Evolutionary conservation across 1,140 invertebrate genomes (phyloP).

Genomic region (Agrilus planipennis): DNA sequence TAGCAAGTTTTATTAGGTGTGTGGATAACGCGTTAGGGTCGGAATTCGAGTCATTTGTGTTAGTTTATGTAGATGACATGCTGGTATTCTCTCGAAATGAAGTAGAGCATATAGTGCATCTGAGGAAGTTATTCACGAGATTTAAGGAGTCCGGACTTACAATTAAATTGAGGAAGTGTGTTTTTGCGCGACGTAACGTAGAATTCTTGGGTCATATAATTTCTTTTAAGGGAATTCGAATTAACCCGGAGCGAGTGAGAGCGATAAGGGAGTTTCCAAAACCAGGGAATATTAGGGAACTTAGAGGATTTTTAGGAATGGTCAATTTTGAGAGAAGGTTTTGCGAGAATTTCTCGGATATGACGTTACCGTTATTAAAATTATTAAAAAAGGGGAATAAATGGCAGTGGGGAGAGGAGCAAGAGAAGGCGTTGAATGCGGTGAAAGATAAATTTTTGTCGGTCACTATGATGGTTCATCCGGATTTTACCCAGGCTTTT

Average conservation of each 20-base stretch:
- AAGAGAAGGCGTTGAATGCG: constrained; percentile 4
- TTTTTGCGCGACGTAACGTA: constrained; percentile 1
- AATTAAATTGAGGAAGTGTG: constrained; percentile 6
- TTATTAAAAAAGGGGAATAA: constrained; percentile 2
- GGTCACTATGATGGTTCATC: neutral
- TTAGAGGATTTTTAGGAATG: constrained; percentile 16
- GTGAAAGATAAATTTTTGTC: neutral
- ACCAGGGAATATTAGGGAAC: constrained; percentile 15
- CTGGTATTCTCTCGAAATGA: neutral
- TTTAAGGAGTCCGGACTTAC: constrained; percentile 6
- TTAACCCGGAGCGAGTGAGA: neutral
- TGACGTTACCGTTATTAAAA: neutral
- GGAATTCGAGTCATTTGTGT: neutral
- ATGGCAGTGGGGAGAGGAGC: constrained; percentile 3
- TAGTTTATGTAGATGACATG: constrained; percentile 1
- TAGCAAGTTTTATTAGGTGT: neutral
- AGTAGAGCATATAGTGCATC: constrained; percentile 6
- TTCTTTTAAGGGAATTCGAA: neutral
- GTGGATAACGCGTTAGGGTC: neutral
- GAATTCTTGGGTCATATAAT: constrained; percentile 3
- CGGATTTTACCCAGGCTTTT: neutral
- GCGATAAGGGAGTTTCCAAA: constrained; percentile 11
- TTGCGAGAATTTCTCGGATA: constrained; percentile 7
- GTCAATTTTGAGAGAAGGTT: constrained; percentile 15
- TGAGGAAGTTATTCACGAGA: constrained; percentile 3